phyloP scores from a whole-genome alignment of 2,113 vertebrate species.

The Morone chrysops region DNA sequence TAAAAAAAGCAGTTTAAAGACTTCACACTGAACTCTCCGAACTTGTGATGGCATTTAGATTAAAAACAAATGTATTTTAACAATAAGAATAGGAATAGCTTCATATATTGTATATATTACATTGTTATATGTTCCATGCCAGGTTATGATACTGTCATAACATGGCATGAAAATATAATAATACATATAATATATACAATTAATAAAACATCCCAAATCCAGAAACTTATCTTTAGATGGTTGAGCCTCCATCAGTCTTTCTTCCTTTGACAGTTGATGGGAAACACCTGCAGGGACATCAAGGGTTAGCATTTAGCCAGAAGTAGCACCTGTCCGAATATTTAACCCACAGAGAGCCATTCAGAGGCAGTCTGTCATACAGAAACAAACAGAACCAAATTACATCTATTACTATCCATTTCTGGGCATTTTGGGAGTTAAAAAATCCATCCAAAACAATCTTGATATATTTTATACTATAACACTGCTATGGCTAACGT shows the following conservation, averaged over 20 bases:
- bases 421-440: background rate
- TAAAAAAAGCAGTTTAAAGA: too few relatives aligned
- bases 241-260: too few relatives aligned
- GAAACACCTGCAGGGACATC: background rate
- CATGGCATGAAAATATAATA: background rate
- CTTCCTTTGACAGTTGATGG: background rate
- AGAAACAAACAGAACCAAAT: background rate
- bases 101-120: too few relatives aligned
- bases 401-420: background rate
- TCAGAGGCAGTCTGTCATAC: rapidly evolving
- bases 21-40: too few relatives aligned
- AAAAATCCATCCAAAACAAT: background rate
- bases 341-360: too few relatives aligned
- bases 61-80: too few relatives aligned
- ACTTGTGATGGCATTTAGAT: too few relatives aligned
- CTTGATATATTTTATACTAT: background rate
- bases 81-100: too few relatives aligned
- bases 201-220: too few relatives aligned
- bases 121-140: too few relatives aligned
- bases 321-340: background rate
- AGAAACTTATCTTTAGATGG: too few relatives aligned
- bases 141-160: too few relatives aligned
- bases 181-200: background rate
- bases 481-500: background rate
- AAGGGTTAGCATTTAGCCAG: background rate